Evolutionary conservation across 2,113 vertebrate genomes (phyloP).

Genomic region (Sorex araneus): DNA sequence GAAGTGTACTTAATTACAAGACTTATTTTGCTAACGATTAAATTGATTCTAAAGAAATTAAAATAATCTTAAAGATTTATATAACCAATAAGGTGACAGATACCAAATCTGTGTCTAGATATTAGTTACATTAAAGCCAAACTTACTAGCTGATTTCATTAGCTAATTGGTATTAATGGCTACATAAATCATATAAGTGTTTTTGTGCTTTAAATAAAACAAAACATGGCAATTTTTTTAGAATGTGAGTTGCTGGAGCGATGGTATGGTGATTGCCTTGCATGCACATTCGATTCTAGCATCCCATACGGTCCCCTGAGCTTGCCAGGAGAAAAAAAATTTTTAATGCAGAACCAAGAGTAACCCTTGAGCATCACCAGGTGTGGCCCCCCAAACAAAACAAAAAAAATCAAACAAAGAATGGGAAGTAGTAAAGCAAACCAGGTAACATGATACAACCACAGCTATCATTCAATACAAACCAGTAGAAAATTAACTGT

Average conservation of each 20-base stretch:
- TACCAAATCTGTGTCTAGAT: not conserved
- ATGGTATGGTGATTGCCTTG: too few species aligned
- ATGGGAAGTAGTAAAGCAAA: constrained; percentile 26
- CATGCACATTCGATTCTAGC: too few species aligned
- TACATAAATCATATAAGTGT: not conserved
- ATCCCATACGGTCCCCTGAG: too few species aligned
- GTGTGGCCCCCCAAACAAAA: not conserved
- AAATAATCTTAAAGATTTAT: not conserved
- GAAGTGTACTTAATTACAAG: not conserved
- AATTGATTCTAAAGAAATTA: not conserved
- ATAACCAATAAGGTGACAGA: not conserved
- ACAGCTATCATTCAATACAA: not conserved
- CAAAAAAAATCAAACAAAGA: too few species aligned
- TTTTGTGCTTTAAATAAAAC: not conserved
- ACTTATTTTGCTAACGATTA: not conserved
- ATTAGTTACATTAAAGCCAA: not conserved
- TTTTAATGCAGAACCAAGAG: too few species aligned
- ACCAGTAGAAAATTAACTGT: not conserved
- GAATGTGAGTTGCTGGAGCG: not conserved
- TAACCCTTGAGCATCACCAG: too few species aligned
- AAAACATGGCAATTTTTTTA: not conserved
- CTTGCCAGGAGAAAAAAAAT: too few species aligned
- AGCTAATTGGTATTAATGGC: constrained; percentile 1
- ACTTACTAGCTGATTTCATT: not conserved
- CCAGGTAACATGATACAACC: not conserved